Evolutionary conservation across 2,888 invertebrate species (phyloP).

Genomic region (Therioaphis trifolii): DNA sequence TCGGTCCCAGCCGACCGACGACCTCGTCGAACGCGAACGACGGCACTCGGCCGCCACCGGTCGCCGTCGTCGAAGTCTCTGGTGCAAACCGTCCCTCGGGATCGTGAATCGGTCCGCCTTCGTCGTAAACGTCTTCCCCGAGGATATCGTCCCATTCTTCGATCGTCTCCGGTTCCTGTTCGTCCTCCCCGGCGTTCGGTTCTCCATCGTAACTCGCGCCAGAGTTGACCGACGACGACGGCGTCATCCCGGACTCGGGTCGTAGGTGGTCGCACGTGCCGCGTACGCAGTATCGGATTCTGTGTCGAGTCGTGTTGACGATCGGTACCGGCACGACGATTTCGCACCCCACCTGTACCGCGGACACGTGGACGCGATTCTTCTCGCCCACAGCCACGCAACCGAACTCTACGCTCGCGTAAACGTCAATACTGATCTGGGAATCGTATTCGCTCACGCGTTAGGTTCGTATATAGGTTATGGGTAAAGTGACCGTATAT

Average conservation of each 20-base stretch:
- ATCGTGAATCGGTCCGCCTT: neutral
- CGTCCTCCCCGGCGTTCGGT: neutral
- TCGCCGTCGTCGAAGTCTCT: neutral
- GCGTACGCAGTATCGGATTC: slow-evolving; percentile 24
- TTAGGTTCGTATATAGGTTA: too few relatives aligned
- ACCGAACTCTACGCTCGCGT: slow-evolving; percentile 32
- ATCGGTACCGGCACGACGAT: slow-evolving; percentile 31
- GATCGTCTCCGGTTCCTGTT: neutral
- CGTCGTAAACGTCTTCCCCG: neutral
- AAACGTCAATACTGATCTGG: slow-evolving; percentile 20
- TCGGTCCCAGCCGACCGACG: slow-evolving; percentile 30
- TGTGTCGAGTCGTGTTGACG: slow-evolving; percentile 35
- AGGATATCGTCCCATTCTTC: neutral
- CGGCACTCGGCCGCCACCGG: neutral
- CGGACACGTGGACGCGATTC: neutral
- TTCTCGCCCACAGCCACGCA: slow-evolving; percentile 30
- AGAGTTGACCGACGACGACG: neutral
- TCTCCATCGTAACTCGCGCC: neutral
- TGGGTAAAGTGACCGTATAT: too few relatives aligned
- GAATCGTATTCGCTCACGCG: too few relatives aligned
- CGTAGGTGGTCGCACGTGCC: neutral
- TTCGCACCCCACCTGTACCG: slow-evolving; percentile 33
- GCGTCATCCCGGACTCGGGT: neutral
- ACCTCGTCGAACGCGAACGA: slow-evolving; percentile 1
- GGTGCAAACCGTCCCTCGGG: neutral